Evolutionary conservation across 2,113 vertebrate species (phyloP), one percentile per base, ranked within the genome.

Genomic region (Butastur rufipennis): DNA sequence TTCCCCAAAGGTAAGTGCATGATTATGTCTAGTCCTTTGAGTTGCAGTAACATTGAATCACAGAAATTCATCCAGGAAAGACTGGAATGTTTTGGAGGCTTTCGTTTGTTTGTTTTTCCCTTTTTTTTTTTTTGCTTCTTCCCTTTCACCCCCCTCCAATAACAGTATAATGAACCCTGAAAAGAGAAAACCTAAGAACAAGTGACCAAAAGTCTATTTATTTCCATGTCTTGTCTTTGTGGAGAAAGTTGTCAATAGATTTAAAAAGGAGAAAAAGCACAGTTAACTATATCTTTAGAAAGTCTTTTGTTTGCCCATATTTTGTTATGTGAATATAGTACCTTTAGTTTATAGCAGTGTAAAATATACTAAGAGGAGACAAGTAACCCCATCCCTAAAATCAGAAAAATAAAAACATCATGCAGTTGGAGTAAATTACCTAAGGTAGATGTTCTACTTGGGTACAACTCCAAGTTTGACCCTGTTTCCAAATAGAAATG

Each of bases 81-180:
- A 63, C 43, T 16, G 32, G 12, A 81, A 43, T 19, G 6, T 47
- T 94, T 72, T 19, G 20, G 9, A 20, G 32, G 10, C 4, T 43
- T 75, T 58, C 23, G 7, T 53, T 53, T 53, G 26, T 27, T 9
- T 52, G 5, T 27, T 29, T 53, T 36, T 70, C 25, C 25, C 15
- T 26, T 66, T 48, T 26, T 22, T 61, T 26, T 66, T 48, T 26
- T 22, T 61, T 32, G 1, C 14, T 36, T 62, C 7, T 71, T 20
- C 20, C 7, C 8, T 13, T 9, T 11, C 11, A 2, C 6, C 6
- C 2, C 11, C 4, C 9, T 20, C 21, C 11, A 48, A 26, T 62
- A 56, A 61, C 27, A 40, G 25, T 23, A 36, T 18, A 73, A 71
- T 26, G 40, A 65, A 61, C 9, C 7, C n/a, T 16, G 4, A 36